These are phyloP conservation scores for Stenotaenia linearis DNA, from an alignment of 2,888 invertebrate species.

Conservation along the genomic window DNA sequence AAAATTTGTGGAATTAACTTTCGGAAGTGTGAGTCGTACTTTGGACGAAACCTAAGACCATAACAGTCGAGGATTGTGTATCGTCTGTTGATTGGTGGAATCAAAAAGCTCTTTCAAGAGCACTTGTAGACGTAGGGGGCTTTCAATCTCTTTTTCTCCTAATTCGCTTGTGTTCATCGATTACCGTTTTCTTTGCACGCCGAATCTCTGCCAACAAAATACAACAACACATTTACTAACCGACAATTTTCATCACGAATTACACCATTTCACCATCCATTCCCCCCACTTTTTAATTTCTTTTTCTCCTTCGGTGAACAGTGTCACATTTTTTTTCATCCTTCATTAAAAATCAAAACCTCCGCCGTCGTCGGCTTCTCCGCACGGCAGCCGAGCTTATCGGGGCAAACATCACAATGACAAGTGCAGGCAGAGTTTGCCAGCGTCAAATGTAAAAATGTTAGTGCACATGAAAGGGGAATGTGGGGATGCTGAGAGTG, in stretches of 20 bases:
- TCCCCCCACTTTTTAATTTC: no score
- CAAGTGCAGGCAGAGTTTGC: neutral
- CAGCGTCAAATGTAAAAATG: neutral
- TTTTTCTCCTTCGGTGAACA: neutral
- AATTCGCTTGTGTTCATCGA: neutral
- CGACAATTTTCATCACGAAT: neutral
- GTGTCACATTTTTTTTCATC: neutral
- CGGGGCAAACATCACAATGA: neutral
- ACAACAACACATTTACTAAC: neutral
- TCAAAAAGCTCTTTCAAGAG: neutral
- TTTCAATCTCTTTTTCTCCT: neutral
- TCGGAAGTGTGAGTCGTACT: neutral
- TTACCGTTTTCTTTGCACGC: neutral
- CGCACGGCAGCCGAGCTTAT: neutral
- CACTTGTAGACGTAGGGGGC: neutral
- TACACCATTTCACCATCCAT: no score
- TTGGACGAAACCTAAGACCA: neutral
- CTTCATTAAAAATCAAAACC: neutral
- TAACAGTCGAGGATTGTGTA: neutral
- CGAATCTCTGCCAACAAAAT: neutral
- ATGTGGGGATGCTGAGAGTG: neutral
- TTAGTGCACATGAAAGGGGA: neutral
- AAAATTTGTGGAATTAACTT: neutral
- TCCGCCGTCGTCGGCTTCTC: neutral
- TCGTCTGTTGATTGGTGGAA: neutral